Evolutionary conservation across 2,797 vertebrate genomes (phyloP), one percentile per base, ranked within the genome.

Genomic region (Choloepus didactylus): DNA sequence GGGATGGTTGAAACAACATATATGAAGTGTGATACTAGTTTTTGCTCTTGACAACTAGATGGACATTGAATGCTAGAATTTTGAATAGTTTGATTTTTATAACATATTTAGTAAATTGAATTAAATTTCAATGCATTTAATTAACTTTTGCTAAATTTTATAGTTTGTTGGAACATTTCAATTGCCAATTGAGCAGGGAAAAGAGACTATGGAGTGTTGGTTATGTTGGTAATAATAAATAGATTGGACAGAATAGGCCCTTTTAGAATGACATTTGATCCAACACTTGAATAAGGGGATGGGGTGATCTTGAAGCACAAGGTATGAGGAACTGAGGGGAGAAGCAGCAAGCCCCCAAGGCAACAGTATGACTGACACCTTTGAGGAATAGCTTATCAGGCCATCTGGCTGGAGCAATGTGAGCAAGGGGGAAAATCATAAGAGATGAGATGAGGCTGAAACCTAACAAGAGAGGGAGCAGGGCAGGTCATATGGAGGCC

Each of bases 171-270:
- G 10, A 92, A 89, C 21, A 31, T 77, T 84, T 91, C 19, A 75
- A 3, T 23, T 18, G 25, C 0, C 10, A 38, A 2, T 67, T 15
- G 15, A 72, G 1, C 4, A 41, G 19, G n/a, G n/a, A 46, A 72
- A 83, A 16, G 15, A 87, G 19, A 21, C 1, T 14, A 4, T 85
- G 18, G 6, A 8, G 38, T 62, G 6, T n/a, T 59, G 0, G 31
- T 8, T 1, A 16, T 5, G 54, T 0, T 2, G 27, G 10, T 23
- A 15, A 27, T 31, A 60, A 6, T 9, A 41, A 19, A 49, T 41
- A 54, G 14, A 31, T 14, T n/a, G 76, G 7, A 54, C 14, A 56
- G 25, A 4, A 5, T 0, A 0, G 11, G 11, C 27, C 2, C 3
- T 38, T 5, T 4, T 59, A 27, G 31, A 25, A 27, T 29, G 27